These are phyloP conservation scores for Lochmaea crataegi DNA, from an alignment of 2,888 invertebrate genomes.

Conservation along the genomic window DNA sequence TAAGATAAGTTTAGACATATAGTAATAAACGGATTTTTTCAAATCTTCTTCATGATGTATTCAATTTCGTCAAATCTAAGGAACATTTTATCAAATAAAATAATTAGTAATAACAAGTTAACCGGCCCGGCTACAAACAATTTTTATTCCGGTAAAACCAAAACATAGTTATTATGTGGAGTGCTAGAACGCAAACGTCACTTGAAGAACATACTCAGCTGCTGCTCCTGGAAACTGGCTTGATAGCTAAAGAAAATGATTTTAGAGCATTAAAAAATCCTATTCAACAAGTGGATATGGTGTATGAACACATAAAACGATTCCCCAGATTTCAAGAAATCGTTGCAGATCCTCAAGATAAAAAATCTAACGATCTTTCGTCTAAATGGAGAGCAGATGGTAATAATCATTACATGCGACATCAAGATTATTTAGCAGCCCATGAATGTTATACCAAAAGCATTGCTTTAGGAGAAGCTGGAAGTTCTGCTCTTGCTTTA, in stretches of 20 bases:
- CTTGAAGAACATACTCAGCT: slow-evolving; percentile 12
- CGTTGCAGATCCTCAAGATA: slow-evolving; percentile 6
- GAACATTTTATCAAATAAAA: too few species aligned
- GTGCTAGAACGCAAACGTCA: neutral
- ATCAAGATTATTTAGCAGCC: neutral
- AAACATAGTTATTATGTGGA: slow-evolving; percentile 12
- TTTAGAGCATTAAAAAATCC: slow-evolving; percentile 12
- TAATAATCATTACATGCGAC: neutral
- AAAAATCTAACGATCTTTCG: slow-evolving; percentile 24
- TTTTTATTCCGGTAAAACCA: too few species aligned
- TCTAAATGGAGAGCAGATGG: slow-evolving; percentile 27
- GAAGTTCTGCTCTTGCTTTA: neutral
- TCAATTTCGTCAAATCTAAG: neutral
- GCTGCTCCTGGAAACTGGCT: slow-evolving; percentile 15
- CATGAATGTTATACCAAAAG: slow-evolving; percentile 3
- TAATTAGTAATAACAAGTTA: too few species aligned
- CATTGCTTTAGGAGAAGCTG: neutral
- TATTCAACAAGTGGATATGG: slow-evolving; percentile 22
- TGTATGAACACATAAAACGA: slow-evolving; percentile 20
- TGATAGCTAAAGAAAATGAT: slow-evolving; percentile 9
- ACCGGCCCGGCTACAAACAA: too few species aligned
- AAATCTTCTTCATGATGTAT: neutral
- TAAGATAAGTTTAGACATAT: too few species aligned
- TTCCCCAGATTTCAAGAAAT: slow-evolving; percentile 3
- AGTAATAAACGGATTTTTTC: too few species aligned